Evolutionary conservation across 1,140 invertebrate species (phyloP).

Genomic region (Procambarus virginalis): DNA sequence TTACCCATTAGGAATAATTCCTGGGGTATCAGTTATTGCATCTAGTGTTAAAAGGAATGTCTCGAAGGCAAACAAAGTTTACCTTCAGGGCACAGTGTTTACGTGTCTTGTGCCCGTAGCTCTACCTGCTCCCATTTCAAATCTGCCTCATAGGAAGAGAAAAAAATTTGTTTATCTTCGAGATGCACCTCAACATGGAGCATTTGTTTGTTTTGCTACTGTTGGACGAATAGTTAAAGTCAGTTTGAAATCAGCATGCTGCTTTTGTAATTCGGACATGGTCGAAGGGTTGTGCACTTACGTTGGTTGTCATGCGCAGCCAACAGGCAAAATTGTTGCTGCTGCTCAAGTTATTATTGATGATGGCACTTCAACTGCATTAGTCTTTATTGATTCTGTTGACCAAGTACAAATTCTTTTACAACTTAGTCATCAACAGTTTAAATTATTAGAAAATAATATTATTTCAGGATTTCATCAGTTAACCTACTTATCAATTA

Average conservation of each 20-base stretch:
- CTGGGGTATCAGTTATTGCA: background rate
- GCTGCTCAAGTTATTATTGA: slow-evolving; percentile 19
- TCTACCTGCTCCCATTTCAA: background rate
- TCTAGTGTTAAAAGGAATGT: background rate
- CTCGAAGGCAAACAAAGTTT: background rate
- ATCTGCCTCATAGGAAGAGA: background rate
- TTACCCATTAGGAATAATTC: background rate
- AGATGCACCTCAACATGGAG: background rate
- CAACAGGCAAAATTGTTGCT: background rate
- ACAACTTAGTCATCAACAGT: slow-evolving; percentile 5
- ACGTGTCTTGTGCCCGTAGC: background rate
- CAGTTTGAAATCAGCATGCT: background rate
- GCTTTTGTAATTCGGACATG: background rate
- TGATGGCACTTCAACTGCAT: slow-evolving; percentile 21
- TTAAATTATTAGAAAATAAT: background rate
- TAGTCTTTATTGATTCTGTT: slow-evolving; percentile 8
- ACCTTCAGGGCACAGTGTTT: background rate
- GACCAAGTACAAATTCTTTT: slow-evolving; percentile 14
- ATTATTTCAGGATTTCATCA: slow-evolving; percentile 9
- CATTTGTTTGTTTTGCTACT: slow-evolving; percentile 23
- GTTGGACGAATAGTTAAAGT: background rate
- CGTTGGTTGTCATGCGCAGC: slow-evolving; percentile 9
- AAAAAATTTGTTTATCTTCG: background rate
- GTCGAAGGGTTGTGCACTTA: background rate
- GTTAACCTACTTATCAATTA: background rate